phyloP scores from a whole-genome alignment of 2,113 vertebrate species.

The Gallinago media region DNA sequence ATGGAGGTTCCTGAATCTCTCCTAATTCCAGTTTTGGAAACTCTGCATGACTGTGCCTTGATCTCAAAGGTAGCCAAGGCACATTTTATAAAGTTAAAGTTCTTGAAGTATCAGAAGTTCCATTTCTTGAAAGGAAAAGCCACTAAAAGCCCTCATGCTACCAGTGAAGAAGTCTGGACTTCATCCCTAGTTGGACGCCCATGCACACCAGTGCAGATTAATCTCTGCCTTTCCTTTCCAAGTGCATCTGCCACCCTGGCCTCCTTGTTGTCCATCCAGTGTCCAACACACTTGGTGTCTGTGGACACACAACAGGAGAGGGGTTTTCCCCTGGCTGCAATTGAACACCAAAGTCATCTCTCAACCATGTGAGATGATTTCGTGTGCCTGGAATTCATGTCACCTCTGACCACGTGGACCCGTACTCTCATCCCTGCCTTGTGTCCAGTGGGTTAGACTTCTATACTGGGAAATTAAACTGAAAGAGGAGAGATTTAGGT shows the following conservation, averaged over 20 bases:
- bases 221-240: background rate
- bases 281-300: accelerated
- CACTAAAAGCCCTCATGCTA: background rate
- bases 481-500: too few relatives aligned
- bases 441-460: background rate
- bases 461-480: background rate
- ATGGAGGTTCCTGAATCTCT: background rate
- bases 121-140: background rate
- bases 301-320: background rate
- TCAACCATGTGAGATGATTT: background rate
- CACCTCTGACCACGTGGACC: background rate
- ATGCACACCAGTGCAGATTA: background rate
- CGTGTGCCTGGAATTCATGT: background rate
- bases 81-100: background rate
- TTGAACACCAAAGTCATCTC: background rate
- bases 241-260: background rate
- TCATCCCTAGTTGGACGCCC: background rate
- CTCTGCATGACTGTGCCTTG: background rate
- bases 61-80: background rate
- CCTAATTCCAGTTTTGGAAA: background rate
- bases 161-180: background rate
- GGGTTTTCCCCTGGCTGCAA: background rate
- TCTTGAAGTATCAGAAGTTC: background rate
- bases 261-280: background rate
- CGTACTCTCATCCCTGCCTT: background rate